These are phyloP conservation scores for Argyra leucocephala DNA, from an alignment of 2,888 invertebrate genomes.

Conservation along the genomic window DNA sequence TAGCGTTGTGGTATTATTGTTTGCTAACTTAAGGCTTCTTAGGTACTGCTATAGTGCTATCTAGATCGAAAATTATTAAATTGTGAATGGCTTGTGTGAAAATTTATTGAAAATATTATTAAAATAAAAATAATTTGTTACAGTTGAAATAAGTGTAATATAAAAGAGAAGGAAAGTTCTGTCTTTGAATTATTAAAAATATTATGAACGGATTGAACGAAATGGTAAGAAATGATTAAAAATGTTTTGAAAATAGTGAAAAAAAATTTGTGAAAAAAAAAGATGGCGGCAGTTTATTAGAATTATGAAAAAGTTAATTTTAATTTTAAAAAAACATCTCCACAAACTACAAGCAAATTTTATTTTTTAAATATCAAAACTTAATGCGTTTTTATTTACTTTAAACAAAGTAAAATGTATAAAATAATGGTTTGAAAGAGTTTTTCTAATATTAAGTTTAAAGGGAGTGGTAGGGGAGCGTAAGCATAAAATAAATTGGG, in stretches of 20 bases:
- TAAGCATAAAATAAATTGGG: too few species aligned
- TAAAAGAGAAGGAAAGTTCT: background rate
- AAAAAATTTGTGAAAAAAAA: background rate
- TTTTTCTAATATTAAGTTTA: too few species aligned
- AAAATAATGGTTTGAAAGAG: too few species aligned
- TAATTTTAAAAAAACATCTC: background rate
- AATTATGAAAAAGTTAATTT: background rate
- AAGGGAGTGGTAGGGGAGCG: too few species aligned
- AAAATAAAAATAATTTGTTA: background rate
- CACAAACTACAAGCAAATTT: too few species aligned
- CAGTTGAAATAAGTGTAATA: background rate
- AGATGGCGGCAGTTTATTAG: background rate
- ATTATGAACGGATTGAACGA: conserved; percentile 11
- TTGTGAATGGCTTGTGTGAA: background rate
- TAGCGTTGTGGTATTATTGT: too few species aligned
- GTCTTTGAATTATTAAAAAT: background rate
- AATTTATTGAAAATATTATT: background rate
- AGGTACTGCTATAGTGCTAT: background rate
- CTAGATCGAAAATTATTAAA: background rate
- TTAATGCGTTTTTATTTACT: too few species aligned
- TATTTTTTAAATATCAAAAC: too few species aligned
- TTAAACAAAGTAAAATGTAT: background rate
- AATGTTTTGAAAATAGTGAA: background rate
- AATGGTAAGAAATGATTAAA: background rate
- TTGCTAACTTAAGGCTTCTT: too few species aligned